phyloP scores from a whole-genome alignment of 1,140 invertebrate species.

The Oscheius sp. region DNA sequence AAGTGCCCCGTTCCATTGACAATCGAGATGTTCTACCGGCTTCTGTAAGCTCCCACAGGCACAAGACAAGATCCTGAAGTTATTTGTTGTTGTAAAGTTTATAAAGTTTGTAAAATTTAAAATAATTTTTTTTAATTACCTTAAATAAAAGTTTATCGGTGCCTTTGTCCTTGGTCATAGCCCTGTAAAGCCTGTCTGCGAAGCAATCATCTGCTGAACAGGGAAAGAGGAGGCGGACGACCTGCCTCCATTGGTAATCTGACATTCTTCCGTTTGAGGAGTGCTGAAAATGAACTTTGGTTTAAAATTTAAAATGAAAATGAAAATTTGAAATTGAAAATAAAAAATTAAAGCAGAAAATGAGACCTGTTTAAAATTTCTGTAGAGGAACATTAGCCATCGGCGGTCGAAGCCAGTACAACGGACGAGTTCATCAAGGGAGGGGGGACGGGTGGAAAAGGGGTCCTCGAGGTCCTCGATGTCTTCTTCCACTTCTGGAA shows the following conservation, averaged over 20 bases:
- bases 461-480: slow-evolving; percentile 49
- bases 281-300: slow-evolving; percentile 27
- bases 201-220: slow-evolving; percentile 47
- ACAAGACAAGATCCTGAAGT: slow-evolving; percentile 45
- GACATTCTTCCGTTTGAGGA: slow-evolving; percentile 46
- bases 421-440: slow-evolving; percentile 43
- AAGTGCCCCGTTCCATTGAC: neutral
- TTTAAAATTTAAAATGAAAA: too few species aligned
- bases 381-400: slow-evolving; percentile 51
- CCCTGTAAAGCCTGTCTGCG: slow-evolving; percentile 41
- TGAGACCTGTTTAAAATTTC: slow-evolving; percentile 55
- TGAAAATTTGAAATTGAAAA: too few species aligned
- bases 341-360: too few species aligned
- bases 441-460: slow-evolving; percentile 52
- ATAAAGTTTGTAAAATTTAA: neutral
- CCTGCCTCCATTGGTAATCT: slow-evolving; percentile 39
- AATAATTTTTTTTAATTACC: slow-evolving; percentile 1
- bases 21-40: slow-evolving; percentile 25
- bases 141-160: slow-evolving; percentile 21
- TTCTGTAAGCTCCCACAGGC: slow-evolving; percentile 41
- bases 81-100: neutral
- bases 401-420: slow-evolving; percentile 46
- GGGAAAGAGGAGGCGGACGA: slow-evolving; percentile 47
- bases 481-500: slow-evolving; percentile 50
- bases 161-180: slow-evolving; percentile 39